phyloP scores from a whole-genome alignment of 2,113 vertebrate genomes.

The Hyla sarda region DNA sequence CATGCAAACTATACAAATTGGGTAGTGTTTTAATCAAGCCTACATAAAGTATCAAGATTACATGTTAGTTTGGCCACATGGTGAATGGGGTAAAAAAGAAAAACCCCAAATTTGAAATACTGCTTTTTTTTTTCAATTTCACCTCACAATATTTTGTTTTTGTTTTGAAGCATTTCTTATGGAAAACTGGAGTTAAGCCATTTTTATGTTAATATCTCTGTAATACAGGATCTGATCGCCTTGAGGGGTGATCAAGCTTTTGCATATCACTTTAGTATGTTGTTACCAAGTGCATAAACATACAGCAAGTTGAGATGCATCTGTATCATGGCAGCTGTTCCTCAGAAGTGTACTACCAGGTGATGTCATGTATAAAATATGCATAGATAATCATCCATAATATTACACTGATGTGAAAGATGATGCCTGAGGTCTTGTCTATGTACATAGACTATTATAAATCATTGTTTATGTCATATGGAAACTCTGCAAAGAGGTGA shows the following conservation, averaged over 20 bases:
- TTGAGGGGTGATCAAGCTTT: not conserved
- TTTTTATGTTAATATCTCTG: too few relatives aligned
- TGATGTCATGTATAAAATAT: slow-evolving; percentile 24
- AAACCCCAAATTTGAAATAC: too few relatives aligned
- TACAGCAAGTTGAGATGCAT: not conserved
- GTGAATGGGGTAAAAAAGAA: too few relatives aligned
- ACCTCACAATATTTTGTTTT: too few relatives aligned
- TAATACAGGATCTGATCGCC: not conserved
- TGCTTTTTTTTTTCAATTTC: too few relatives aligned
- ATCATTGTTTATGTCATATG: not conserved
- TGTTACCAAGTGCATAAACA: not conserved
- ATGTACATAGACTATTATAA: slow-evolving; percentile 11
- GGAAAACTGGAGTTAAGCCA: too few relatives aligned
- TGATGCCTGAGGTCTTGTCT: slow-evolving; percentile 18
- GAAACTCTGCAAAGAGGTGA: not conserved
- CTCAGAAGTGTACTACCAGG: not conserved
- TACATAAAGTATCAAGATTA: too few relatives aligned
- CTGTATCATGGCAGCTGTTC: slow-evolving; percentile 22
- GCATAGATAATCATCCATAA: slow-evolving; percentile 29
- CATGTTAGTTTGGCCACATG: too few relatives aligned
- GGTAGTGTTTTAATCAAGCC: too few relatives aligned
- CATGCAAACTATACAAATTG: too few relatives aligned
- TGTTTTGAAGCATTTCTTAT: too few relatives aligned
- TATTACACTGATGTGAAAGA: slow-evolving; percentile 6
- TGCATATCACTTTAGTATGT: not conserved